Evolutionary conservation across 2,797 vertebrate genomes (phyloP).

Genomic region (Anolis apletophallus): DNA sequence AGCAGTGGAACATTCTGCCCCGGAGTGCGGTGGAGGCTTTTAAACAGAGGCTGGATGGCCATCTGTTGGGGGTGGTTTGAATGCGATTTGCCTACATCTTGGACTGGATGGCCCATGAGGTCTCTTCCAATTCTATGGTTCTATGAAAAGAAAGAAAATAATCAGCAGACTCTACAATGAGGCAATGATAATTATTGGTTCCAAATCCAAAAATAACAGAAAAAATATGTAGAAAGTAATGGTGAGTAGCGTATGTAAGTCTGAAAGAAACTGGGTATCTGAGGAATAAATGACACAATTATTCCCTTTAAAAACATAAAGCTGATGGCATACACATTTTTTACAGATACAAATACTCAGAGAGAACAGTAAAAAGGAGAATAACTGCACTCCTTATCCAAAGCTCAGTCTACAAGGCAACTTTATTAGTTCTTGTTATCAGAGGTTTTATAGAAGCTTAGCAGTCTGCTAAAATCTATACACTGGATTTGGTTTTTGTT

Average conservation of each 20-base stretch:
- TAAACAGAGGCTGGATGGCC: too few species aligned
- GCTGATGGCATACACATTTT: constrained; percentile 13
- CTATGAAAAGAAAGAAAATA: constrained; percentile 30
- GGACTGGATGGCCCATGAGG: too few species aligned
- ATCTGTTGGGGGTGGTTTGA: too few species aligned
- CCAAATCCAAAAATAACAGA: constrained; percentile 29
- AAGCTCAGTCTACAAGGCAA: constrained; percentile 38
- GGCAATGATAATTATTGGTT: constrained; percentile 32
- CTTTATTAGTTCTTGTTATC: constrained; percentile 45
- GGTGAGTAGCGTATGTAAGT: constrained; percentile 10
- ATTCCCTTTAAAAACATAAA: constrained; percentile 23
- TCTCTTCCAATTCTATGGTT: too few species aligned
- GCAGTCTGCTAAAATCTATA: constrained; percentile 23
- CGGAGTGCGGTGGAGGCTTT: too few species aligned
- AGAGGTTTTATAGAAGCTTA: constrained; percentile 41
- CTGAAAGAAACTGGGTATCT: background rate
- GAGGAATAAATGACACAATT: background rate
- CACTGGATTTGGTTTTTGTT: constrained; percentile 22
- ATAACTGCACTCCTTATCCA: constrained; percentile 33
- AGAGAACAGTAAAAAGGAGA: constrained; percentile 10
- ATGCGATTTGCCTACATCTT: too few species aligned
- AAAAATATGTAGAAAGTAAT: background rate
- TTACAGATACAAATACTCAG: constrained; percentile 26
- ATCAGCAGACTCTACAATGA: constrained; percentile 29
- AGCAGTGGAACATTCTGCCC: too few species aligned